These are phyloP conservation scores for Hemiscyllium ocellatum DNA, from an alignment of 2,113 vertebrate genomes.

Conservation along the genomic window DNA sequence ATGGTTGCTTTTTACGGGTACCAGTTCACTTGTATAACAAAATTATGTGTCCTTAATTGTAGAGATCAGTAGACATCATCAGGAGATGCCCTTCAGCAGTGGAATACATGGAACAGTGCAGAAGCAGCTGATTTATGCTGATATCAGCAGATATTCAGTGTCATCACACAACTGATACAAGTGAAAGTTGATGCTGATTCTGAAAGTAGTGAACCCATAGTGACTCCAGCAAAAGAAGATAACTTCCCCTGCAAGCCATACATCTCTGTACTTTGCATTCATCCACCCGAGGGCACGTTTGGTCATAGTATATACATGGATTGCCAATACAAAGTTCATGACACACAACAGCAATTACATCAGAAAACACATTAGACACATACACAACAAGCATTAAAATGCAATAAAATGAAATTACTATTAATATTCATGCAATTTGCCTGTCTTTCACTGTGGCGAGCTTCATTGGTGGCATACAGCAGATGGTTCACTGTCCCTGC, in stretches of 20 bases:
- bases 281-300: neutral
- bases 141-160: constrained; percentile 15
- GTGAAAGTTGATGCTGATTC: neutral
- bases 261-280: neutral
- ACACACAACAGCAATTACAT: neutral
- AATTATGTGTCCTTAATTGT: neutral
- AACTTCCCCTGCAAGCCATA: neutral
- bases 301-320: neutral
- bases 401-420: neutral
- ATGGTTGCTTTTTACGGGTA: neutral
- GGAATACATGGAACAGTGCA: neutral
- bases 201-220: neutral
- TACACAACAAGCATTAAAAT: neutral
- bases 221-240: neutral
- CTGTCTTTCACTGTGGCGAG: neutral
- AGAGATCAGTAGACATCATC: neutral
- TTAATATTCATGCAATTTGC: neutral
- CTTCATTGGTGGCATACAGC: neutral
- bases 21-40: neutral
- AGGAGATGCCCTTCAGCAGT: constrained; percentile 8
- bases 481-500: neutral
- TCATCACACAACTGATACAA: neutral
- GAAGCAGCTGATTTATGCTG: neutral
- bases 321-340: neutral
- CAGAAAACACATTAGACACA: neutral